These are phyloP conservation scores for Cepaea hortensis DNA, from an alignment of 2,888 invertebrate genomes.

Conservation along the genomic window DNA sequence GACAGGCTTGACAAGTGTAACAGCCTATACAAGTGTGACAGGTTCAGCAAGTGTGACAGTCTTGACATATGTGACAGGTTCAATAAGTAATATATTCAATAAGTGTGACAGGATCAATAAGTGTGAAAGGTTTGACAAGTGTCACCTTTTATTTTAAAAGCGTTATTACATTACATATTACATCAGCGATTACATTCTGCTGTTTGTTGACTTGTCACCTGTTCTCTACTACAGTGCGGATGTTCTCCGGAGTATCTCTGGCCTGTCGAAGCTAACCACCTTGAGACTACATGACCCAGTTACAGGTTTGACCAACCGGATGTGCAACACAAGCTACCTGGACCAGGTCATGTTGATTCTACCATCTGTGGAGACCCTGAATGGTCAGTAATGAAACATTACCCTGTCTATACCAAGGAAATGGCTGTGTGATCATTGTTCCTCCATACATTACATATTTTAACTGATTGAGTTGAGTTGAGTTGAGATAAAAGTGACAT, in stretches of 20 bases:
- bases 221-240: slow-evolving; percentile 60
- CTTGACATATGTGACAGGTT: too few species aligned
- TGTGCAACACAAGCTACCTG: slow-evolving; percentile 65
- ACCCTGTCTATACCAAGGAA: too few species aligned
- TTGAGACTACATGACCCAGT: slow-evolving; percentile 63
- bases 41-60: too few species aligned
- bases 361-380: slow-evolving; percentile 62
- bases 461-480: not conserved
- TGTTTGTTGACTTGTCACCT: not conserved
- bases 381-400: slow-evolving; percentile 59
- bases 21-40: too few species aligned
- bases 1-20: too few species aligned
- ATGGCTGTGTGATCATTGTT: not conserved
- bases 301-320: slow-evolving; percentile 66
- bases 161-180: too few species aligned
- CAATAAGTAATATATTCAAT: too few species aligned
- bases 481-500: too few species aligned
- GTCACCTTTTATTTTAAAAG: too few species aligned
- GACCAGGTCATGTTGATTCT: slow-evolving; percentile 62
- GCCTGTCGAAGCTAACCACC: slow-evolving; percentile 65
- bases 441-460: not conserved
- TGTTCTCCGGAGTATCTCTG: slow-evolving; percentile 61
- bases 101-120: too few species aligned
- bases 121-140: too few species aligned
- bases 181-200: too few species aligned